These are phyloP conservation scores for Papilio helenus DNA, from an alignment of 1,140 invertebrate genomes.

Conservation along the genomic window DNA sequence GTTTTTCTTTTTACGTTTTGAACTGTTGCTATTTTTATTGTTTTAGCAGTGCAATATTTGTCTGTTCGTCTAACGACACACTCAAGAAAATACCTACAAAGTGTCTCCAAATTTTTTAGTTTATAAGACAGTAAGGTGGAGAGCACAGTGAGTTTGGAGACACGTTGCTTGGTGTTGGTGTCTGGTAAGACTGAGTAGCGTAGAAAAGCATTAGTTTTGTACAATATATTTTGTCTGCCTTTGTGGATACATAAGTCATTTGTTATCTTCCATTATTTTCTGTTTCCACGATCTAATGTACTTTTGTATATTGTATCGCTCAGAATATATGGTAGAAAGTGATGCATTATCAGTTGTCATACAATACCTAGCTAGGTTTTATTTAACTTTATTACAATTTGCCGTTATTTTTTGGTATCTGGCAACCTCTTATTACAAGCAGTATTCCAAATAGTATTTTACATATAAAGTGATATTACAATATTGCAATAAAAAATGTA, in stretches of 20 bases:
- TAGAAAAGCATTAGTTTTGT: constrained; percentile 17
- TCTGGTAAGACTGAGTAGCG: constrained; percentile 46
- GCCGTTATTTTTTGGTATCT: neutral
- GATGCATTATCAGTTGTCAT: too few species aligned
- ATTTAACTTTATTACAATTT: neutral
- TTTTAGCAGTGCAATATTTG: constrained; percentile 21
- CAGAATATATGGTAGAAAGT: too few species aligned
- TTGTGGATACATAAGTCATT: neutral
- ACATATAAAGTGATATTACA: neutral
- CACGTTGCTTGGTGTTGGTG: neutral
- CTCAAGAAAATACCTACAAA: neutral
- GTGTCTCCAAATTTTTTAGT: constrained; percentile 1
- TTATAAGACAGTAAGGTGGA: neutral
- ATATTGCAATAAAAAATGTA: neutral
- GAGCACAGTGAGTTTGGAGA: neutral
- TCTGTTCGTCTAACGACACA: constrained; percentile 11
- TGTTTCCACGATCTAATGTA: too few species aligned
- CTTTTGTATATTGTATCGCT: too few species aligned
- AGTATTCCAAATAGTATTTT: neutral
- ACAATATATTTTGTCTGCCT: neutral
- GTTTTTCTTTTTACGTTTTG: constrained; percentile 22
- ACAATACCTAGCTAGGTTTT: neutral
- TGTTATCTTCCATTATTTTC: neutral
- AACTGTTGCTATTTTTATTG: constrained; percentile 4
- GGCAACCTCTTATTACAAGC: neutral